Evolutionary conservation across 2,797 vertebrate species (phyloP).

Genomic region (Anniella stebbinsi): DNA sequence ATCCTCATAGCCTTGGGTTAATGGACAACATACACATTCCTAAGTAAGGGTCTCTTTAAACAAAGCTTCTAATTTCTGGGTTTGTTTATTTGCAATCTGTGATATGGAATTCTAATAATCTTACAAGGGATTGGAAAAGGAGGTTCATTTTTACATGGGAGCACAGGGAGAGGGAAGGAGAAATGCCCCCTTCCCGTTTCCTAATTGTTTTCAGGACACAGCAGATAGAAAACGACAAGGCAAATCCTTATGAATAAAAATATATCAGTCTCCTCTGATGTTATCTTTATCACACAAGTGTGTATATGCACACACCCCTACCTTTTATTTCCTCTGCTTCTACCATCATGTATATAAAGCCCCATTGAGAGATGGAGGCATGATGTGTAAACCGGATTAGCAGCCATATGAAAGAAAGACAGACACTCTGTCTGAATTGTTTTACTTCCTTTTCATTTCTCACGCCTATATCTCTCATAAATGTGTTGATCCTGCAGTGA

Average conservation of each 20-base stretch:
- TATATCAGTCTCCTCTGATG: constrained; percentile 57
- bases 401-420: constrained; percentile 83
- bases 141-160: constrained; percentile 46
- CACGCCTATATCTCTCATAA: constrained; percentile 85
- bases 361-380: constrained; percentile 83
- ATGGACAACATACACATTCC: neutral
- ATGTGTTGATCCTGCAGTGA: constrained; percentile 83
- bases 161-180: neutral
- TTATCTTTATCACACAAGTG: constrained; percentile 54
- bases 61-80: constrained; percentile 56
- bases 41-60: constrained; percentile 24
- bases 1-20: constrained; percentile 35
- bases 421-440: constrained; percentile 84
- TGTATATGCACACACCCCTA: constrained; percentile 56
- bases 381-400: constrained; percentile 88
- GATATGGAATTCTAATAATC: constrained; percentile 58
- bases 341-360: constrained; percentile 83
- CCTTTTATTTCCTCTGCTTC: constrained; percentile 83
- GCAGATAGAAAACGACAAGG: constrained; percentile 60
- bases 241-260: constrained; percentile 70
- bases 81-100: constrained; percentile 13
- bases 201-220: constrained; percentile 40
- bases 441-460: constrained; percentile 87
- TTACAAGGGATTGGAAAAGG: constrained; percentile 50
- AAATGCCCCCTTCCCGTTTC: neutral